Conservation (phyloP, 1,140 invertebrate genomes). For the Tribolium castaneum region DNA sequence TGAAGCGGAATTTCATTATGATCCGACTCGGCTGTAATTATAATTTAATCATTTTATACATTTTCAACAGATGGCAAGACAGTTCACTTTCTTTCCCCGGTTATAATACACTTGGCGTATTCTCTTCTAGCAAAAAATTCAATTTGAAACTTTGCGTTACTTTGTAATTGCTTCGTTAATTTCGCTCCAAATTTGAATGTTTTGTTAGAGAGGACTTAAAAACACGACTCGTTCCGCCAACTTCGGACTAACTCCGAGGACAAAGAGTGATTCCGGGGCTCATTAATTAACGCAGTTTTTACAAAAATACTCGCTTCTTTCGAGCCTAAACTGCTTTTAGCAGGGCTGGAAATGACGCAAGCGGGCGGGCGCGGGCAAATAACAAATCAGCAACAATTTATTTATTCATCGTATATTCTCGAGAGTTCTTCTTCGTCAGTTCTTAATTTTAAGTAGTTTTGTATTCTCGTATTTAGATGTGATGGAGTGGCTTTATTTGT, state of each 20-base stretch:
- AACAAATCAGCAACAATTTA: no score
- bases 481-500: background rate
- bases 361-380: background rate
- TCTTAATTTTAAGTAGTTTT: no score
- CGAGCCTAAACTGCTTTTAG: background rate
- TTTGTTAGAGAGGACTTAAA: constrained; percentile 9
- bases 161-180: constrained; percentile 46
- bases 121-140: constrained; percentile 35
- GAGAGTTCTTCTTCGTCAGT: no score
- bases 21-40: constrained; percentile 45
- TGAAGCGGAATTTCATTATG: constrained; percentile 52
- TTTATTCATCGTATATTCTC: no score
- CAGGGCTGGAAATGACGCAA: background rate
- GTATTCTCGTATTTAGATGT: no score
- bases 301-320: background rate
- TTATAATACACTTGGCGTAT: constrained; percentile 21
- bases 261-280: background rate
- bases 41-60: constrained; percentile 54
- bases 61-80: constrained; percentile 51
- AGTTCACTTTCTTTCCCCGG: constrained; percentile 47
- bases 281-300: background rate
- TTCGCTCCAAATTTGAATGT: constrained; percentile 37
- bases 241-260: constrained; percentile 4
- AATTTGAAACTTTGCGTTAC: constrained; percentile 43
- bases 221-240: constrained; percentile 4